phyloP scores from a whole-genome alignment of 2,888 invertebrate species.

The Urechis unicinctus region DNA sequence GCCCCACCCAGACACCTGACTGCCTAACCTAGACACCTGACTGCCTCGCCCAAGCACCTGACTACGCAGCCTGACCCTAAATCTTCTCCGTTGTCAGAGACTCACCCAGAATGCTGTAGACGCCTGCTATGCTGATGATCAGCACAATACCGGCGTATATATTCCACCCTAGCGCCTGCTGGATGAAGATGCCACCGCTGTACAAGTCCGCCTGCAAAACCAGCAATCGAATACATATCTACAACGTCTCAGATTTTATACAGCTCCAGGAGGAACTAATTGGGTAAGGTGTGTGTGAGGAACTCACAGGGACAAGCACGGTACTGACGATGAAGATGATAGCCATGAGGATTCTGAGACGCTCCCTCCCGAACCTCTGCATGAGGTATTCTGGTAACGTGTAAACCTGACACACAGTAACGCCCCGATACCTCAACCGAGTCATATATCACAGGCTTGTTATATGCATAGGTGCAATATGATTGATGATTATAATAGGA shows the following conservation, averaged over 20 bases:
- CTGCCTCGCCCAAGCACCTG: no score
- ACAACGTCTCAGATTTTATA: no score
- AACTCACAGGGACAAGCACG: background rate
- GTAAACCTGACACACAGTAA: slow-evolving; percentile 33
- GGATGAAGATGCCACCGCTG: slow-evolving; percentile 53
- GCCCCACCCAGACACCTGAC: no score
- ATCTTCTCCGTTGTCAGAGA: no score
- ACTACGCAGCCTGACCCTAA: no score
- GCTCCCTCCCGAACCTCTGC: slow-evolving; percentile 36
- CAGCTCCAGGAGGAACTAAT: no score
- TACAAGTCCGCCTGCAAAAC: slow-evolving; percentile 52
- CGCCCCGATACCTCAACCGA: no score
- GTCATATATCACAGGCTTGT: no score
- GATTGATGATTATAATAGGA: no score
- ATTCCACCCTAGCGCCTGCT: slow-evolving; percentile 51
- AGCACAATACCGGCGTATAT: slow-evolving; percentile 39
- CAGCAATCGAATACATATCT: background rate
- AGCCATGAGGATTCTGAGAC: slow-evolving; percentile 24
- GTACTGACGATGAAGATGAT: background rate
- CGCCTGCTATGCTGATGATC: slow-evolving; percentile 30
- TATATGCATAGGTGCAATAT: no score
- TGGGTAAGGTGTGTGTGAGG: background rate
- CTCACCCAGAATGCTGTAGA: slow-evolving; percentile 41
- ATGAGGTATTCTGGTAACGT: slow-evolving; percentile 42
- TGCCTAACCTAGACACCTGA: no score